These are phyloP conservation scores for Saguinus imperator DNA, from an alignment of 2,113 vertebrate genomes.

Conservation along the genomic window DNA sequence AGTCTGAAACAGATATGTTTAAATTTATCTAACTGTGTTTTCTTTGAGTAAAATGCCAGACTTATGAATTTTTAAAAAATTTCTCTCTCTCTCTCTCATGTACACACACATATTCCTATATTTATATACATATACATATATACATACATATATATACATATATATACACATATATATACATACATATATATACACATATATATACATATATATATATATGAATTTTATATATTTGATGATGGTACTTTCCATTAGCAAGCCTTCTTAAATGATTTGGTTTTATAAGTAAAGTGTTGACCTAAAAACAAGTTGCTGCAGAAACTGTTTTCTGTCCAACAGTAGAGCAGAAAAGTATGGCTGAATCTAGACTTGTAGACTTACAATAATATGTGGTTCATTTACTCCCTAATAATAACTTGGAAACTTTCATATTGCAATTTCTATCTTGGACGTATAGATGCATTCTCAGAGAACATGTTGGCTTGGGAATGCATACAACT, in stretches of 20 bases:
- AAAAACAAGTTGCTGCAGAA: not conserved
- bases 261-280: conserved; percentile 60
- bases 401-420: not conserved
- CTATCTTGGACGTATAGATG: not conserved
- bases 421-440: not conserved
- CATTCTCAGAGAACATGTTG: not conserved
- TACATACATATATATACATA: not conserved
- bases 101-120: too few relatives aligned
- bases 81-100: too few relatives aligned
- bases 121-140: conserved; percentile 14
- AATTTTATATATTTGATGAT: conserved; percentile 45
- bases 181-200: conserved; percentile 44
- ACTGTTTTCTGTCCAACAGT: not conserved
- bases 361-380: not conserved
- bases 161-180: not conserved
- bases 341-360: not conserved
- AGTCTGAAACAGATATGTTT: conserved; percentile 42
- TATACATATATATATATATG: conserved; percentile 41
- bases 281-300: conserved; percentile 6
- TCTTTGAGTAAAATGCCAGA: conserved; percentile 58
- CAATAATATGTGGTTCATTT: conserved; percentile 12
- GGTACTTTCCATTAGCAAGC: not conserved
- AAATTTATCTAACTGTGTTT: conserved; percentile 56
- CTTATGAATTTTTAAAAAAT: not conserved
- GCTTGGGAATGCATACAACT: not conserved